Evolutionary conservation across 2,888 invertebrate genomes (phyloP).

Genomic region (Crocallis elinguaria): DNA sequence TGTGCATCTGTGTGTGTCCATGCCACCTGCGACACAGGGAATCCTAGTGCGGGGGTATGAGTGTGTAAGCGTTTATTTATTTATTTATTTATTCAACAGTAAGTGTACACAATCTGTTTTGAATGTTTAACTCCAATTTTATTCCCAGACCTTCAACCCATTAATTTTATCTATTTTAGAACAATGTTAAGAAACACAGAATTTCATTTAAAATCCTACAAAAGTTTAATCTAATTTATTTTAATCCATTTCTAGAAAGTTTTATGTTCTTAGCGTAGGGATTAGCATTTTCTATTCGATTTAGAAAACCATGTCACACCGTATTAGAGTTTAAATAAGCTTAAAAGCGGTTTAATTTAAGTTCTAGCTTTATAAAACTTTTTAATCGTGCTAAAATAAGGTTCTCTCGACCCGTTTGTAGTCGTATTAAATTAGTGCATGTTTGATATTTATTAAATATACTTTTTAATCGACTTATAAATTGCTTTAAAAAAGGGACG

Average conservation of each 20-base stretch:
- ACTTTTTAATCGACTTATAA: too few relatives aligned
- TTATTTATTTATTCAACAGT: too few relatives aligned
- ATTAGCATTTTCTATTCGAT: constrained; percentile 9
- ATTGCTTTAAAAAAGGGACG: too few relatives aligned
- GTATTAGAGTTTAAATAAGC: not conserved
- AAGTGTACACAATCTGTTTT: not conserved
- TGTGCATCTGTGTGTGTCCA: too few relatives aligned
- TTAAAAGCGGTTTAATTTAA: constrained; percentile 2
- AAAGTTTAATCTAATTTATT: constrained; percentile 34
- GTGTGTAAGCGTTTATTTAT: too few relatives aligned
- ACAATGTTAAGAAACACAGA: constrained; percentile 30
- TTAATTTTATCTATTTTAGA: constrained; percentile 12
- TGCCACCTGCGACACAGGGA: too few relatives aligned
- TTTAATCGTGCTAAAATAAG: not conserved
- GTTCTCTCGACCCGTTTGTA: too few relatives aligned
- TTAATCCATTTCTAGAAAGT: constrained; percentile 31
- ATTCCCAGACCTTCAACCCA: constrained; percentile 2
- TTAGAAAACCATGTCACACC: constrained; percentile 10
- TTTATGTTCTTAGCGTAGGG: constrained; percentile 19
- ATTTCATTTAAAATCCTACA: constrained; percentile 29
- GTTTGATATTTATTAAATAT: too few relatives aligned
- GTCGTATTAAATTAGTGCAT: too few relatives aligned
- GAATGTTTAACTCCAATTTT: not conserved
- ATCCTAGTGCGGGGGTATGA: too few relatives aligned
- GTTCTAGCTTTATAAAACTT: not conserved